These are phyloP conservation scores for Hydrochoerus hydrochaeris DNA, from an alignment of 2,113 vertebrate genomes.

Conservation along the genomic window DNA sequence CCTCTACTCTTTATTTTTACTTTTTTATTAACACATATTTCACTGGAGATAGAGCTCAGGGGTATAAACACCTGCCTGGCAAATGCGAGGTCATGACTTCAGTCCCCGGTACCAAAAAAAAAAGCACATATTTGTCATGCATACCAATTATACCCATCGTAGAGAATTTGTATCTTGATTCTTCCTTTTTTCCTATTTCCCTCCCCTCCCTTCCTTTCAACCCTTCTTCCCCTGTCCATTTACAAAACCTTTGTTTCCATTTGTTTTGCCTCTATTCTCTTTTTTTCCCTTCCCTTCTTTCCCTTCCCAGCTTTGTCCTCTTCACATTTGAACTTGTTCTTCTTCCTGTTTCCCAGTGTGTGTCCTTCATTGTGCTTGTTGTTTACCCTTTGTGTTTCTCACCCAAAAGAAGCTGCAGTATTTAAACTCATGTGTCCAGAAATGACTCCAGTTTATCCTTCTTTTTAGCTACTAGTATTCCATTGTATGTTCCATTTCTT, in stretches of 20 bases:
- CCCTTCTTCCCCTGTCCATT: background rate
- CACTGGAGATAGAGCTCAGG: too few relatives aligned
- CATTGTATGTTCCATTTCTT: background rate
- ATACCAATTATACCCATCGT: background rate
- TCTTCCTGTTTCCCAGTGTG: background rate
- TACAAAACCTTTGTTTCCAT: background rate
- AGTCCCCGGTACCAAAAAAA: too few relatives aligned
- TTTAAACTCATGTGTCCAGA: background rate
- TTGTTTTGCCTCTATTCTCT: background rate
- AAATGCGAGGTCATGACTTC: too few relatives aligned
- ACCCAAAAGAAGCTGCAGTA: background rate
- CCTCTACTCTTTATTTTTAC: conserved; percentile 64
- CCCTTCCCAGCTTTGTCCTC: background rate
- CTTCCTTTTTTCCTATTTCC: background rate
- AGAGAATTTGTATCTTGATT: background rate
- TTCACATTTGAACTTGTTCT: background rate
- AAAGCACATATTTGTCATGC: background rate
- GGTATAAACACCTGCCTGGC: too few relatives aligned
- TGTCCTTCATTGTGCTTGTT: background rate
- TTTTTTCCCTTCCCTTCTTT: background rate
- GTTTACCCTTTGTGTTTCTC: background rate
- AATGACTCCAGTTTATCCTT: background rate
- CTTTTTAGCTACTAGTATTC: background rate
- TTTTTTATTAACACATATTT: background rate
- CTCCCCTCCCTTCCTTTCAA: background rate